Base-by-base conservation (phyloP, 2,888 invertebrate genomes). In the Pilophorus perplexus region DNA sequence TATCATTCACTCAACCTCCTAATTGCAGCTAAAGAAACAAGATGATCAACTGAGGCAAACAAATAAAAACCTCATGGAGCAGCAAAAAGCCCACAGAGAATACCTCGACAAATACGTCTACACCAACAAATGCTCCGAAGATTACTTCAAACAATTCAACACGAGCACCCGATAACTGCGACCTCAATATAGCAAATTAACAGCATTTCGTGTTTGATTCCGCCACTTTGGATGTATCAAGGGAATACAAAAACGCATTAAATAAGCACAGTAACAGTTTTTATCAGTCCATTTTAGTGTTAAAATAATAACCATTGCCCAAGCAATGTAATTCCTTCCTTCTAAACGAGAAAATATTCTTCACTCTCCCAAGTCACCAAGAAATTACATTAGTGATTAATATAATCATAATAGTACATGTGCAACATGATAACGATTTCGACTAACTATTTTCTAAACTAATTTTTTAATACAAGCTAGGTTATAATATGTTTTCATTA, bases 131-230 rank as follows among this genome's bases (percentile, higher is more conserved):
- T 48, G 48, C 16, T 88, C 91, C 0, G 85, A 88, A n/a, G 88
- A 87, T 0, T 95, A 86, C 77, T 94, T 87, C 76, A 83, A 87
- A 66, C 92, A 94, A 77, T 95, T 94, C 76, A 94, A 93, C 76
- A 91, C 85, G 68, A 85, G 87, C 22, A 87, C 90, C 3, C 10
- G 59, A 42, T 59, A 23, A n/a, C n/a, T n/a, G n/a, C n/a, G n/a
- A n/a, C n/a, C n/a, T n/a, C n/a, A n/a, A n/a, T n/a, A n/a, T n/a
- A n/a, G n/a, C n/a, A n/a, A n/a, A n/a, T n/a, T n/a, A n/a, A n/a
- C n/a, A n/a, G n/a, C n/a, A n/a, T n/a, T n/a, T n/a, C n/a, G n/a
- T n/a, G n/a, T n/a, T n/a, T n/a, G n/a, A n/a, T n/a, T n/a, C n/a
- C n/a, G n/a, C n/a, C n/a, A n/a, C n/a, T n/a, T n/a, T n/a, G n/a